These are phyloP conservation scores for Istiophorus platypterus DNA, from an alignment of 2,113 vertebrate genomes.

Conservation along the genomic window DNA sequence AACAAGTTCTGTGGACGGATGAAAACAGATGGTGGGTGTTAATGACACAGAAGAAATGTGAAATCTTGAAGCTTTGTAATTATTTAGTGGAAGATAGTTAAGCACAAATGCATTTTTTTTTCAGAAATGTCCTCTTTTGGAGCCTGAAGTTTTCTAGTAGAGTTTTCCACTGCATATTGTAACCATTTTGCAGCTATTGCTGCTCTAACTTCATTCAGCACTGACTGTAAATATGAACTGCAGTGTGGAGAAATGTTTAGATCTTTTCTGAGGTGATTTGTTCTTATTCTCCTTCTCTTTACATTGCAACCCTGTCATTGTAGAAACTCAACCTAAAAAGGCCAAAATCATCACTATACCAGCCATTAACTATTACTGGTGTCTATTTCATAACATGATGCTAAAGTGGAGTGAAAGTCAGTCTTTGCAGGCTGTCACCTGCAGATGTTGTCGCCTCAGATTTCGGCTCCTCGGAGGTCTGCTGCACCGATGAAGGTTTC, in stretches of 20 bases:
- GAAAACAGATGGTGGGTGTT: not conserved
- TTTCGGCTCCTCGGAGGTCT: constrained; percentile 50
- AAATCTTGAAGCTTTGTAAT: not conserved
- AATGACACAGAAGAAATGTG: not conserved
- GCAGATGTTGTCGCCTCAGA: constrained; percentile 69
- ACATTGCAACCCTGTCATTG: not conserved
- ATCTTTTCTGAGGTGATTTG: not conserved
- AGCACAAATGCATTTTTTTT: not conserved
- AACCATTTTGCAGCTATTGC: not conserved
- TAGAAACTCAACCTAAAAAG: not conserved
- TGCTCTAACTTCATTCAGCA: not conserved
- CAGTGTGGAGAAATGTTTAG: not conserved
- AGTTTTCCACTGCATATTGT: not conserved
- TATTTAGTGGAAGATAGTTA: not conserved
- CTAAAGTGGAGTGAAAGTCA: not conserved
- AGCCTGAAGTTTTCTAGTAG: not conserved
- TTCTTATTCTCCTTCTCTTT: not conserved
- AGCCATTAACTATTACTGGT: not conserved
- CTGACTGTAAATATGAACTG: not conserved
- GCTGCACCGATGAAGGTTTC: constrained; percentile 74
- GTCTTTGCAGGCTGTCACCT: constrained; percentile 78
- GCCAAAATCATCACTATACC: not conserved
- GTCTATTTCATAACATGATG: not conserved
- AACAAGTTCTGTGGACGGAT: constrained; percentile 48
- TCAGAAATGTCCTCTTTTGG: not conserved